phyloP scores from a whole-genome alignment of 2,113 vertebrate genomes.

The Oncorhynchus tshawytscha region DNA sequence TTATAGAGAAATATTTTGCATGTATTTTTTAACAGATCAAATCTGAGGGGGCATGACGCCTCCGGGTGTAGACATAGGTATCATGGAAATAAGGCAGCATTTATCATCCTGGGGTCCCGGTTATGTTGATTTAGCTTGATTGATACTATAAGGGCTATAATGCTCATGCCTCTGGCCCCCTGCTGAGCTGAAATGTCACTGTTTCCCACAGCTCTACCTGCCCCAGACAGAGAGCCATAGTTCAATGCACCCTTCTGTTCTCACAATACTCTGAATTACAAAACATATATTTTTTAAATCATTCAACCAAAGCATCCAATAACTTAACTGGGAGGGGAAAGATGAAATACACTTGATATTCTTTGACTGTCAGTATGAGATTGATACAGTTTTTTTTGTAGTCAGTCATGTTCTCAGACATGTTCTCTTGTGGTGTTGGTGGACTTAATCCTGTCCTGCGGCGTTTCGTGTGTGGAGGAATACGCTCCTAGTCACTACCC shows the following conservation, averaged over 20 bases:
- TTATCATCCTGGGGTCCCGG: neutral
- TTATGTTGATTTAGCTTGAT: neutral
- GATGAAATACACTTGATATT: neutral
- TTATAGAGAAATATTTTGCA: no score
- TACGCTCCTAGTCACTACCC: neutral
- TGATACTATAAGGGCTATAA: no score
- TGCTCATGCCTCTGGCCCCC: no score
- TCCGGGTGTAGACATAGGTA: neutral
- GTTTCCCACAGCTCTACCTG: no score
- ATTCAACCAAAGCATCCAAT: neutral
- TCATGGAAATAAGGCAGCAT: no score
- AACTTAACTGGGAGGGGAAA: neutral
- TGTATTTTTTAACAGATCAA: no score
- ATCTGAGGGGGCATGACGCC: no score
- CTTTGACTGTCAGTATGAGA: neutral
- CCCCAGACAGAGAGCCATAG: no score
- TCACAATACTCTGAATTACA: neutral
- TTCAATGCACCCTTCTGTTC: neutral
- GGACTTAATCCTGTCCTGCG: neutral
- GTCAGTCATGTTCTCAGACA: neutral
- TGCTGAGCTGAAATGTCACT: no score
- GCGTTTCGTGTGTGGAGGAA: neutral
- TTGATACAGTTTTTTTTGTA: neutral
- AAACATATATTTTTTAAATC: neutral
- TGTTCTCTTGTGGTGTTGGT: neutral